Conservation (phyloP, 2,113 vertebrate species). For the Aphyosemion australe region DNA sequence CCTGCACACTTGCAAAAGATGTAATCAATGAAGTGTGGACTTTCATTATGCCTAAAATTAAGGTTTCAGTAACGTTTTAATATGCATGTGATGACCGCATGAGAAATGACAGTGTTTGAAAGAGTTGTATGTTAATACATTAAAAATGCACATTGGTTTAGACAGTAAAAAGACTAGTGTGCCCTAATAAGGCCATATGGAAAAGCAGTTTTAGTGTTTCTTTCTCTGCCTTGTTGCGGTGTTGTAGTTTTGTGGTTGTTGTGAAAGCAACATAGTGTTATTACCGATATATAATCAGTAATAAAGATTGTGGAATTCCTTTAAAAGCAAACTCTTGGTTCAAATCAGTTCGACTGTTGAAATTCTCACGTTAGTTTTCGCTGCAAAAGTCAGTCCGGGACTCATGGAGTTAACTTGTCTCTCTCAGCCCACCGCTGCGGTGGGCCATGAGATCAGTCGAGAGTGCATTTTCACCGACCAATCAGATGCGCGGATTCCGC, state of each 20-base stretch:
- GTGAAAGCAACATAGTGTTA: not conserved
- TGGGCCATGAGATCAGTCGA: slow-evolving; percentile 83
- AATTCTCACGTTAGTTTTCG: not conserved
- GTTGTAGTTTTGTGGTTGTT: not conserved
- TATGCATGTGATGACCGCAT: not conserved
- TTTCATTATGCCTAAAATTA: not conserved
- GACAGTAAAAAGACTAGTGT: not conserved
- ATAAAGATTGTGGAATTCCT: not conserved
- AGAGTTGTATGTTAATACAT: not conserved
- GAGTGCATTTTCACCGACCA: slow-evolving; percentile 80
- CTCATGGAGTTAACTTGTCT: slow-evolving; percentile 54
- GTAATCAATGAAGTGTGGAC: slow-evolving; percentile 10
- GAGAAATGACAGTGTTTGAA: not conserved
- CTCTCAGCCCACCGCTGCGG: slow-evolving; percentile 53
- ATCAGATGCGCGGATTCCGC: slow-evolving; percentile 70
- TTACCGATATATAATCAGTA: not conserved
- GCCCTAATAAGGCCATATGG: not conserved
- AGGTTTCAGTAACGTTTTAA: not conserved
- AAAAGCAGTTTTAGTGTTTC: not conserved
- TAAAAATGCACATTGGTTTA: not conserved
- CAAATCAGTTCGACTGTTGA: slow-evolving; percentile 17
- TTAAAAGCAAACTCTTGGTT: not conserved
- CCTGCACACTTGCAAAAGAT: not conserved
- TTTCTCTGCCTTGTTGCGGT: not conserved
- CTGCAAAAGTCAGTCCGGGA: slow-evolving; percentile 19